Conservation (phyloP, 2,888 invertebrate species). For the Hypercompe scribonia region DNA sequence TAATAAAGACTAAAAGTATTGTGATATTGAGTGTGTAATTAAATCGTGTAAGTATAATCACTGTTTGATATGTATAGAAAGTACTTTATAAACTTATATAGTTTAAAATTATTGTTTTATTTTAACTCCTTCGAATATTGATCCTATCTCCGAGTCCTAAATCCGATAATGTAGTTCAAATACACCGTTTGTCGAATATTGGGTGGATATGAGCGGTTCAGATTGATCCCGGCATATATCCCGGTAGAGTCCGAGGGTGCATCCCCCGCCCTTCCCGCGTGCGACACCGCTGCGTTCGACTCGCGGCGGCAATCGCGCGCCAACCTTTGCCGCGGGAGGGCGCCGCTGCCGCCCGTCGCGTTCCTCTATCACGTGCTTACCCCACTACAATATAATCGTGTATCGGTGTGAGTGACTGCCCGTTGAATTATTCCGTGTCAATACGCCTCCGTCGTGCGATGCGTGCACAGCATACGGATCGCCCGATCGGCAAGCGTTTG, state of each 20-base stretch:
- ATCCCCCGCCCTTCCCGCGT: constrained; percentile 73
- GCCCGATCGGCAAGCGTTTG: constrained; percentile 69
- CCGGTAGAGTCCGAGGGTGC: constrained; percentile 67
- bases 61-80: constrained; percentile 71
- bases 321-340: constrained; percentile 82
- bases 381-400: constrained; percentile 61
- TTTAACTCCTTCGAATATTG: constrained; percentile 44
- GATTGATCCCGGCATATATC: constrained; percentile 61
- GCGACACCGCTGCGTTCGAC: constrained; percentile 54
- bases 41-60: constrained; percentile 67
- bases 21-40: constrained; percentile 79
- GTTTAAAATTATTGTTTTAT: constrained; percentile 71
- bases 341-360: constrained; percentile 68
- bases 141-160: constrained; percentile 45
- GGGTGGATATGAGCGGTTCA: constrained; percentile 62
- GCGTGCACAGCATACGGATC: constrained; percentile 79
- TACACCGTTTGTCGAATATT: constrained; percentile 65
- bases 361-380: constrained; percentile 69
- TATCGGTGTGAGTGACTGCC: constrained; percentile 76
- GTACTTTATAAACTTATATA: constrained; percentile 77
- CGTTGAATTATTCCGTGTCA: constrained; percentile 77
- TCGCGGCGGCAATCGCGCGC: constrained; percentile 80
- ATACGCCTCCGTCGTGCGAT: constrained; percentile 69
- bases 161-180: constrained; percentile 56
- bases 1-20: constrained; percentile 81